Evolutionary conservation across 2,797 vertebrate species (phyloP).

Genomic region (Nannoperca obscura): DNA sequence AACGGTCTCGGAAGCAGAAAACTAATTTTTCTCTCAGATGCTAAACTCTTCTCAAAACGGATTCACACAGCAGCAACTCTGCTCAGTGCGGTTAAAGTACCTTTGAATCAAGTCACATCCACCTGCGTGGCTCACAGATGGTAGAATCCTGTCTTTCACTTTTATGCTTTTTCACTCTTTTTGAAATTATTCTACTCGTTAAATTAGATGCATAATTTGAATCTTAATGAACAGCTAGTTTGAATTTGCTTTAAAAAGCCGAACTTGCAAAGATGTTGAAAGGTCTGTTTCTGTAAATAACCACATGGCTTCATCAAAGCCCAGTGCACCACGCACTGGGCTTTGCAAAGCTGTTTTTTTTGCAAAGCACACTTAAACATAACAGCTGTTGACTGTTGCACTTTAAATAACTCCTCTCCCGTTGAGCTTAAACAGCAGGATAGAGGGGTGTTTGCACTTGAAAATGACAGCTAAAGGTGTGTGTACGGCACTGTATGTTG

Average conservation of each 20-base stretch:
- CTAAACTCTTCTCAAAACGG: conserved; percentile 50
- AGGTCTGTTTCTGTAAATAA: conserved; percentile 49
- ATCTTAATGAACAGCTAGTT: conserved; percentile 15
- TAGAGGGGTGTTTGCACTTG: conserved; percentile 60
- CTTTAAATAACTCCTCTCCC: conserved; percentile 65
- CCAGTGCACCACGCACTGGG: not conserved
- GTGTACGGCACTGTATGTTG: conserved; percentile 36
- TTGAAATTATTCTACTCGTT: conserved; percentile 22
- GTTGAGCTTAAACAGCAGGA: conserved; percentile 54
- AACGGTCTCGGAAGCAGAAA: conserved; percentile 54
- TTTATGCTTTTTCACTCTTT: not conserved
- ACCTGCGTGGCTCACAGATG: conserved; percentile 3
- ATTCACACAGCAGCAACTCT: conserved; percentile 42
- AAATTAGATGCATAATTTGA: conserved; percentile 3
- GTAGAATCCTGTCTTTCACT: not conserved
- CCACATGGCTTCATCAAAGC: conserved; percentile 46
- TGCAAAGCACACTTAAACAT: conserved; percentile 38
- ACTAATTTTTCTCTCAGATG: conserved; percentile 57
- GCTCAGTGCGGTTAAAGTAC: conserved; percentile 7
- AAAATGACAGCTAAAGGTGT: conserved; percentile 71
- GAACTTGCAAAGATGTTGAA: conserved; percentile 11
- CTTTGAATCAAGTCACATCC: conserved; percentile 29
- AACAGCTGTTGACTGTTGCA: conserved; percentile 65
- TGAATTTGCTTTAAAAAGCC: conserved; percentile 20
- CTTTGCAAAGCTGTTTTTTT: conserved; percentile 25